phyloP scores from a whole-genome alignment of 2,888 invertebrate species.

The Drosophila buzzatii region DNA sequence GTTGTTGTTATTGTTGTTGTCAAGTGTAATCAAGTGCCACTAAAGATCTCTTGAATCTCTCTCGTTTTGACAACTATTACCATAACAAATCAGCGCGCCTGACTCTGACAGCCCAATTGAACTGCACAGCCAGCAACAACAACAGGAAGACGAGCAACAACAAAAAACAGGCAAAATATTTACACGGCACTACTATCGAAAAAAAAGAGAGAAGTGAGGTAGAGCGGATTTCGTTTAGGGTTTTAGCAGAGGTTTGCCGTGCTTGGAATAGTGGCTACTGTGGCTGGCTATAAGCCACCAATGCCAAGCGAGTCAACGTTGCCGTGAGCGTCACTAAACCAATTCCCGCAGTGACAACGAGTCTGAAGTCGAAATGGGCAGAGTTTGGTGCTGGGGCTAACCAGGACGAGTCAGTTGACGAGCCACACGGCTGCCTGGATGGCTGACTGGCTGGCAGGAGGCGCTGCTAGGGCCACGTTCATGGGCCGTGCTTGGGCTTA shows the following conservation, averaged over 20 bases:
- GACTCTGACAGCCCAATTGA: constrained; percentile 78
- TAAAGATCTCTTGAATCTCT: constrained; percentile 74
- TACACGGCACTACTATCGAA: constrained; percentile 63
- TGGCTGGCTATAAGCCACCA: constrained; percentile 7
- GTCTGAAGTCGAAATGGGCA: neutral
- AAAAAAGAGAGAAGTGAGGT: neutral
- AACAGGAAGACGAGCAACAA: neutral
- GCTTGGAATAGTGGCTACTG: neutral
- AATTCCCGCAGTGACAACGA: constrained; percentile 38
- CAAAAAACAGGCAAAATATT: constrained; percentile 55
- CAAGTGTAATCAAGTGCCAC: constrained; percentile 76
- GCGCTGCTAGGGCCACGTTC: constrained; percentile 39
- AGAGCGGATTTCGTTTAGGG: neutral
- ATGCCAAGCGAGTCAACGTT: constrained; percentile 34
- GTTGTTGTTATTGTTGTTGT: constrained; percentile 29
- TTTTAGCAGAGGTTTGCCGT: constrained; percentile 1
- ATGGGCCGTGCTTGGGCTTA: constrained; percentile 56
- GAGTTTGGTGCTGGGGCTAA: constrained; percentile 9
- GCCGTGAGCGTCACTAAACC: constrained; percentile 48
- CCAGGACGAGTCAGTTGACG: constrained; percentile 9
- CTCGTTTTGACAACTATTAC: constrained; percentile 75
- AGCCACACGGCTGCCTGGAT: neutral
- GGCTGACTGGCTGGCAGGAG: constrained; percentile 5
- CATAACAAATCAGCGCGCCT: constrained; percentile 76
- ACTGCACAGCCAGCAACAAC: constrained; percentile 36